phyloP scores from a whole-genome alignment of 1,140 invertebrate species.

The Andrena cerasifolii region DNA sequence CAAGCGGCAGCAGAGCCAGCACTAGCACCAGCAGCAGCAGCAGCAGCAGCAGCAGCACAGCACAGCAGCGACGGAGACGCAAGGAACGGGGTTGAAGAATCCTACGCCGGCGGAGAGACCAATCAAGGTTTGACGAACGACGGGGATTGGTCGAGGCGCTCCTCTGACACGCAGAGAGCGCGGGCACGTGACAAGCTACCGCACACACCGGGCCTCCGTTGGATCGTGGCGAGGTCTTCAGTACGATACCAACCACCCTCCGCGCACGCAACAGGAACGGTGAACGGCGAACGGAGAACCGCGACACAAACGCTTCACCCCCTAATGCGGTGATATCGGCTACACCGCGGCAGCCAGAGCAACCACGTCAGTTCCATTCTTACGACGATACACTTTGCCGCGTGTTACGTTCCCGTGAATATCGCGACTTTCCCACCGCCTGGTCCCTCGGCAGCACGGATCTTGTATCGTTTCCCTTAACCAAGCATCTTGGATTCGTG shows the following conservation, averaged over 20 bases:
- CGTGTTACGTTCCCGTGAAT: constrained; percentile 15
- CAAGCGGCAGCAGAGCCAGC: constrained; percentile 53
- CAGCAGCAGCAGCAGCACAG: constrained; percentile 38
- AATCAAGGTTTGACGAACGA: constrained; percentile 85
- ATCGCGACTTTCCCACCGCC: background rate
- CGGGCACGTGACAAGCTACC: constrained; percentile 82
- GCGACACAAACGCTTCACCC: constrained; percentile 58
- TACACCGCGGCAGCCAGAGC: constrained; percentile 2
- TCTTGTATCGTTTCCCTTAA: background rate
- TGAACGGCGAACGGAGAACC: constrained; percentile 53
- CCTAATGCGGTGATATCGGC: constrained; percentile 53
- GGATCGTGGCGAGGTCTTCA: constrained; percentile 77
- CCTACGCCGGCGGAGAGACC: constrained; percentile 80
- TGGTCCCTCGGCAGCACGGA: background rate
- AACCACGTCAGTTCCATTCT: background rate
- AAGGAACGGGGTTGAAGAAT: constrained; percentile 82
- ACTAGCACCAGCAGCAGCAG: constrained; percentile 41
- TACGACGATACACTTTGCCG: constrained; percentile 4
- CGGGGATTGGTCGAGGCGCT: constrained; percentile 82
- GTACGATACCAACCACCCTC: constrained; percentile 82
- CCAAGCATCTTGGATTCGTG: constrained; percentile 9
- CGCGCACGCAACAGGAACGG: constrained; percentile 78
- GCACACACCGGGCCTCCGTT: constrained; percentile 72
- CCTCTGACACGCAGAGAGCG: constrained; percentile 75
- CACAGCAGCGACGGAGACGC: constrained; percentile 67